phyloP scores from a whole-genome alignment of 2,113 vertebrate genomes.

The Dicerorhinus sumatrensis region DNA sequence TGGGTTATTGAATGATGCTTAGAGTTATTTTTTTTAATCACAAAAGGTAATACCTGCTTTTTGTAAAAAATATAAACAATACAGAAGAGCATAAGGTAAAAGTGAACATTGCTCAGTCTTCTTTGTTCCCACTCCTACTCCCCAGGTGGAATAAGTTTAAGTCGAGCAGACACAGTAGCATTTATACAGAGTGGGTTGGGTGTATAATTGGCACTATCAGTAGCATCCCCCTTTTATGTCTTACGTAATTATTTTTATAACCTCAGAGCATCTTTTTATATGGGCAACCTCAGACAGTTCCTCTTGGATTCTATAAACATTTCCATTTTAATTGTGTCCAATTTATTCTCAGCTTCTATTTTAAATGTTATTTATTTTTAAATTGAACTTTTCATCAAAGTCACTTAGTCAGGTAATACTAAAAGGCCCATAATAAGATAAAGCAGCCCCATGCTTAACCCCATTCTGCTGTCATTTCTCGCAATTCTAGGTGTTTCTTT shows the following conservation, averaged over 20 bases:
- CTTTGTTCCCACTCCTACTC: neutral
- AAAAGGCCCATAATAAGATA: neutral
- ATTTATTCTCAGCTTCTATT: neutral
- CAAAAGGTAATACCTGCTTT: neutral
- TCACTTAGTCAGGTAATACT: neutral
- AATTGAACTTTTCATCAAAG: neutral
- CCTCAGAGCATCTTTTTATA: neutral
- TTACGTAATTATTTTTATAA: neutral
- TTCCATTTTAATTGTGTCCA: neutral
- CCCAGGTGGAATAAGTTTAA: neutral
- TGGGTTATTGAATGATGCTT: neutral
- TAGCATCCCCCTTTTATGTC: neutral
- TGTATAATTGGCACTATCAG: neutral
- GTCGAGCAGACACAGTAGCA: neutral
- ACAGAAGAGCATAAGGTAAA: neutral
- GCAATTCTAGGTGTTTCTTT: neutral
- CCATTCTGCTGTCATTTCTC: neutral
- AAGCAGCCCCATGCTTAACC: neutral
- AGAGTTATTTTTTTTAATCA: neutral
- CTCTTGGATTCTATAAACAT: neutral
- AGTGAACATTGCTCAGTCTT: neutral
- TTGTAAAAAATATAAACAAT: neutral
- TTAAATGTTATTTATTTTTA: neutral
- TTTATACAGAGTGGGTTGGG: fast-evolving
- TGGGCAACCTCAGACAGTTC: neutral